phyloP scores from a whole-genome alignment of 2,113 vertebrate species.

The Acanthisitta chloris region DNA sequence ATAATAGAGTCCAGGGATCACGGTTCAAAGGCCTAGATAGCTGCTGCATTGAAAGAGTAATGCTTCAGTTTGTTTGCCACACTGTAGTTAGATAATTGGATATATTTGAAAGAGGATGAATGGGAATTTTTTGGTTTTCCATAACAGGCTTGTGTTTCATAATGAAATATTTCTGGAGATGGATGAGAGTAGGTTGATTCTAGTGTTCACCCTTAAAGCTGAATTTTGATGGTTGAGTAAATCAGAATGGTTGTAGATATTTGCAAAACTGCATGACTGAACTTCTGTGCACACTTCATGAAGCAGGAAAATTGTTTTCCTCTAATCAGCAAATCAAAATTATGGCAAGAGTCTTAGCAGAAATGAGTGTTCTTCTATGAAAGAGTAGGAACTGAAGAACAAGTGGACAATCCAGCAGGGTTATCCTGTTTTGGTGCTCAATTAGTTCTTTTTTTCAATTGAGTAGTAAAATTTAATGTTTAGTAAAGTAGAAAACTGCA shows the following conservation, averaged over 20 bases:
- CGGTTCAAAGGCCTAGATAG: slow-evolving; percentile 7
- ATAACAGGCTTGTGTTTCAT: slow-evolving; percentile 6
- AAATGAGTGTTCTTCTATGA: background rate
- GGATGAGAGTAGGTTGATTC: background rate
- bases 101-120: slow-evolving; percentile 44
- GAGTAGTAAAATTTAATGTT: background rate
- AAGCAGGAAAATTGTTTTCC: background rate
- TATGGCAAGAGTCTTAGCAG: background rate
- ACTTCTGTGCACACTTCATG: slow-evolving; percentile 16
- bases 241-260: slow-evolving; percentile 23
- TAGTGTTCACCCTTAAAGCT: slow-evolving; percentile 10
- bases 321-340: slow-evolving; percentile 28
- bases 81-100: slow-evolving; percentile 37
- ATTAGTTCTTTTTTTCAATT: background rate
- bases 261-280: slow-evolving; percentile 39
- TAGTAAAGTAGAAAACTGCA: background rate
- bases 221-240: slow-evolving; percentile 47
- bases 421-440: background rate
- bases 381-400: background rate
- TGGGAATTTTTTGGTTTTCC: background rate
- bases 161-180: slow-evolving; percentile 26
- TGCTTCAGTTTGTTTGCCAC: background rate
- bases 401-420: background rate
- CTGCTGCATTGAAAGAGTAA: background rate
- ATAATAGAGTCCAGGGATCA: background rate